Percentiles rank a stretch among this genome's conserved stretches.
Conservation (phyloP, 2,113 vertebrate genomes). For the Caloenas nicobarica region DNA sequence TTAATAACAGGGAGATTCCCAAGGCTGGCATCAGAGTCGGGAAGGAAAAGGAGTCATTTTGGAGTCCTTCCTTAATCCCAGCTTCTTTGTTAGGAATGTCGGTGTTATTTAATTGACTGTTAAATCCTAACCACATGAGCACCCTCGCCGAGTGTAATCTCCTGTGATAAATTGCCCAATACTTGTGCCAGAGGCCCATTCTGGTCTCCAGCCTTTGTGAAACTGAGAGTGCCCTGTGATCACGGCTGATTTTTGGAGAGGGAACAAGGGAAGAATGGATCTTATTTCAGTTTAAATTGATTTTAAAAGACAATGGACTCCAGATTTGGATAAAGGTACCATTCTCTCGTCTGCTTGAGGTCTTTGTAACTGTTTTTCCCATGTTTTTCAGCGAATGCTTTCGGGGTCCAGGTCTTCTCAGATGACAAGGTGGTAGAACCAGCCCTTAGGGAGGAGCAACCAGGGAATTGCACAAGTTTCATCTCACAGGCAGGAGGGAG, state of each 20-base stretch:
- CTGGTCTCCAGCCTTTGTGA: not conserved
- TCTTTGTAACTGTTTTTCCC: not conserved
- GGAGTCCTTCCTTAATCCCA: conserved; percentile 27
- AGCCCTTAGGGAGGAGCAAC: not conserved
- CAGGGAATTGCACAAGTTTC: not conserved
- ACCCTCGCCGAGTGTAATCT: conserved; percentile 37
- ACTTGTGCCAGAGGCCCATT: not conserved
- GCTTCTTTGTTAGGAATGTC: conserved; percentile 32
- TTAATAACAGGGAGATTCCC: not conserved
- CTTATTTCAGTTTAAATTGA: not conserved
- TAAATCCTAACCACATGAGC: conserved; percentile 59
- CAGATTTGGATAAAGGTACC: not conserved
- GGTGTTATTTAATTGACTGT: conserved; percentile 52
- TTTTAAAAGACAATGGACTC: not conserved
- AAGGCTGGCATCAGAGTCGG: not conserved
- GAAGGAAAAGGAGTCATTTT: conserved; percentile 47
- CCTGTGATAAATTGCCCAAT: conserved; percentile 39
- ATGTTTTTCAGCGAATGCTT: not conserved
- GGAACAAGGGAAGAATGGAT: not conserved
- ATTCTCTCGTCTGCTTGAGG: not conserved
- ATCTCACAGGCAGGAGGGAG: not conserved
- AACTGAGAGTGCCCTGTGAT: not conserved
- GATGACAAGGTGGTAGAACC: not conserved
- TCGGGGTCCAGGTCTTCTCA: not conserved
- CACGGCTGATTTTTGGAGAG: not conserved